These are phyloP conservation scores for Carterocephalus palaemon DNA, from an alignment of 2,888 invertebrate species.

Conservation along the genomic window DNA sequence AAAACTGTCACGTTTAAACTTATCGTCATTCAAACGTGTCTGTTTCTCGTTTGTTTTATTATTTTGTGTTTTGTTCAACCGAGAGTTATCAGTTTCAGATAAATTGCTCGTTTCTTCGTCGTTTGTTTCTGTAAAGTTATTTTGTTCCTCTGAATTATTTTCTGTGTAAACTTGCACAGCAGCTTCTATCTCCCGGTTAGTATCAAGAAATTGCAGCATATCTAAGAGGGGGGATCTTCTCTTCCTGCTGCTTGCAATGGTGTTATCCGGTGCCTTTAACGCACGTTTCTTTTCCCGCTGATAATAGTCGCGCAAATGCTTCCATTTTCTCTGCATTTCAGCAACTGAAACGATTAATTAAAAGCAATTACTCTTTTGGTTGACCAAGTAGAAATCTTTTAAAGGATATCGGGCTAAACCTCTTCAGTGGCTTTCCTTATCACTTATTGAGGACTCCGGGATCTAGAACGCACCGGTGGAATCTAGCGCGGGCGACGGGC, in stretches of 20 bases:
- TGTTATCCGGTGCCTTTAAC: not conserved
- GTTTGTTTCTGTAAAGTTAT: not conserved
- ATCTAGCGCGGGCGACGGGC: too few species aligned
- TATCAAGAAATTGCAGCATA: not conserved
- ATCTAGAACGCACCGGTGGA: too few species aligned
- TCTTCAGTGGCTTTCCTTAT: too few species aligned
- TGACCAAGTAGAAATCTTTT: too few species aligned
- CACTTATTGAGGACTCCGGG: too few species aligned
- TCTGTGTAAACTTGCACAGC: not conserved
- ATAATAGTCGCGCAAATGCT: not conserved
- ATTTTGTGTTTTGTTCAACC: not conserved
- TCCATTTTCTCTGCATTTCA: slow-evolving; percentile 3
- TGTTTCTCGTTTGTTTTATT: not conserved
- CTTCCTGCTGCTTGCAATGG: not conserved
- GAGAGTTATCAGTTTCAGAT: not conserved
- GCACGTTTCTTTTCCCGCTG: not conserved
- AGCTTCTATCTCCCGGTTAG: not conserved
- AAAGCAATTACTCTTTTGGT: too few species aligned
- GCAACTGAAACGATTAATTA: not conserved
- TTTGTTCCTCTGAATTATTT: not conserved
- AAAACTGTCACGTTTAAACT: too few species aligned
- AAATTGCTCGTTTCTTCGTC: not conserved
- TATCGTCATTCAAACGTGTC: not conserved
- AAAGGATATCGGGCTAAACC: too few species aligned
- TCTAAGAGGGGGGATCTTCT: not conserved